A percentile compares a stretch with the other conserved stretches of the same genome.
Conservation (phyloP, 2,797 vertebrate genomes). For the Pyrocephalus nanus region DNA sequence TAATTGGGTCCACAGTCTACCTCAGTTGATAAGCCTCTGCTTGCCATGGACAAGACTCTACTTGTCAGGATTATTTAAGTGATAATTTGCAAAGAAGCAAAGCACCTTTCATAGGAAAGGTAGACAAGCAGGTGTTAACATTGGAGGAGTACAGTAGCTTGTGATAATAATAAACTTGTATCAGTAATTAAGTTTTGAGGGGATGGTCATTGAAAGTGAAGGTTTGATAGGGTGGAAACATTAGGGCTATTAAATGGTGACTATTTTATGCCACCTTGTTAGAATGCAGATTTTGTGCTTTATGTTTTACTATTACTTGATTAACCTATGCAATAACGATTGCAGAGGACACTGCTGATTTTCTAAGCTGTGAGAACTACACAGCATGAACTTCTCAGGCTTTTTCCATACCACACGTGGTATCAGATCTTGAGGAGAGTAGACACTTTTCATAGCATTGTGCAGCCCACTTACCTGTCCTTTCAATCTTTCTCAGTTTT, state of each 20-base stretch:
- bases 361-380: background rate
- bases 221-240: background rate
- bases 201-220: background rate
- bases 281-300: background rate
- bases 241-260: background rate
- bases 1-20: background rate
- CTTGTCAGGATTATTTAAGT: background rate
- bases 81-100: background rate
- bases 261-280: background rate
- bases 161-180: background rate
- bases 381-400: background rate
- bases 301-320: background rate
- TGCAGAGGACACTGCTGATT: background rate
- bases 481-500: conserved; percentile 79
- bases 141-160: background rate
- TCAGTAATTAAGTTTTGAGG: background rate
- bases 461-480: conserved; percentile 37
- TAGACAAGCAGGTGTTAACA: background rate
- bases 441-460: background rate
- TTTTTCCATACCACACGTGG: background rate
- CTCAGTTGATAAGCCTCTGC: background rate
- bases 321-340: background rate
- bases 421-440: background rate
- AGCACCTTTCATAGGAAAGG: background rate
- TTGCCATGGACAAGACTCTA: background rate